These are phyloP conservation scores for Amblyteles armatorius DNA, from an alignment of 2,888 invertebrate genomes.

Conservation along the genomic window DNA sequence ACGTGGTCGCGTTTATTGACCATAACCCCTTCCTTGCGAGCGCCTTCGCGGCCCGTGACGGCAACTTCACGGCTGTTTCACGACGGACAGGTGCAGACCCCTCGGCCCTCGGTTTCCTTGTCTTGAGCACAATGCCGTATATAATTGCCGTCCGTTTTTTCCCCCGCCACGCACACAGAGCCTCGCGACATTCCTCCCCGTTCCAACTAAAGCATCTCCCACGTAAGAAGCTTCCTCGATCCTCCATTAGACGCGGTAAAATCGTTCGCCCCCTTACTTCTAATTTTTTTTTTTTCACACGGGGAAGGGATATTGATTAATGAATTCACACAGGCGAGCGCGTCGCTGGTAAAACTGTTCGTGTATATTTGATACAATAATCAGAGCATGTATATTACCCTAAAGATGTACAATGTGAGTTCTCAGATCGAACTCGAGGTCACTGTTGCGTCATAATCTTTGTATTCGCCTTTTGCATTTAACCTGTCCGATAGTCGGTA, in stretches of 20 bases:
- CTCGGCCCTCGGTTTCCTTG: slow-evolving; percentile 20
- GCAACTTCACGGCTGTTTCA: slow-evolving; percentile 78
- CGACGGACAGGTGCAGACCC: slow-evolving; percentile 66
- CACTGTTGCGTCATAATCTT: slow-evolving; percentile 32
- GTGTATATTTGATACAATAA: slow-evolving; percentile 34
- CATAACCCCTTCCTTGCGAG: slow-evolving; percentile 83
- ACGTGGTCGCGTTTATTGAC: slow-evolving; percentile 84
- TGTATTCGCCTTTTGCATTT: slow-evolving; percentile 25
- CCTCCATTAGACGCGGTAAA: slow-evolving; percentile 7
- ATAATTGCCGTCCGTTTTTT: slow-evolving; percentile 42
- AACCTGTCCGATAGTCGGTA: neutral
- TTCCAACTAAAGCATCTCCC: neutral
- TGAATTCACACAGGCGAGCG: neutral
- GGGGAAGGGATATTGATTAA: neutral
- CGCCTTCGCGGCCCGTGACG: slow-evolving; percentile 71
- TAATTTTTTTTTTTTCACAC: neutral
- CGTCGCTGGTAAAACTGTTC: neutral
- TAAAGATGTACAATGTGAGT: slow-evolving; percentile 8
- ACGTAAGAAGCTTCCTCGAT: slow-evolving; percentile 16
- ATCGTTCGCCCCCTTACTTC: neutral
- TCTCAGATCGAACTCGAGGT: slow-evolving; percentile 25
- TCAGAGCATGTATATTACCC: neutral
- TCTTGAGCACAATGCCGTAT: slow-evolving; percentile 42
- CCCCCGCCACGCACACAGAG: neutral
- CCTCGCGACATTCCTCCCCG: neutral